phyloP scores from a whole-genome alignment of 2,888 invertebrate species.

The Cyclophora albipunctata region DNA sequence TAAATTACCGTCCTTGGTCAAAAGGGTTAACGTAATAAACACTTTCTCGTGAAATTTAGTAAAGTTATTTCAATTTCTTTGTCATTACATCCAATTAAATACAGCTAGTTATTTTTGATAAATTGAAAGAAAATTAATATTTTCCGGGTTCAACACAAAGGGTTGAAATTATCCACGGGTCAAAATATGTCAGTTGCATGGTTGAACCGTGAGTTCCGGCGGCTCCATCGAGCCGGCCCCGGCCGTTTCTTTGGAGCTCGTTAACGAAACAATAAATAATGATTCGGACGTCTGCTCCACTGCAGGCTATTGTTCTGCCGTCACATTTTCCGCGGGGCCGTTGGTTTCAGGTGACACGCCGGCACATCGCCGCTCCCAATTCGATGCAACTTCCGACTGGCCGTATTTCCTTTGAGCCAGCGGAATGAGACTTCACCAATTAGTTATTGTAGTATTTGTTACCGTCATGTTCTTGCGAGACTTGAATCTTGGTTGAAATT shows the following conservation, averaged over 20 bases:
- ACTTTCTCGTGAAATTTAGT: too few species aligned
- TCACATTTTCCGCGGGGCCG: constrained; percentile 49
- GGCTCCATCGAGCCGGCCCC: constrained; percentile 39
- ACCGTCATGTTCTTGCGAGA: too few species aligned
- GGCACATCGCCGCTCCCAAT: constrained; percentile 36
- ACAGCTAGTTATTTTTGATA: too few species aligned
- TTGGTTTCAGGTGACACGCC: constrained; percentile 36
- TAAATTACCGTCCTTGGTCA: too few species aligned
- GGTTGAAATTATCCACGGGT: constrained; percentile 21
- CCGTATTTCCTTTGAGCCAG: constrained; percentile 15
- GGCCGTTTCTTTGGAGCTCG: constrained; percentile 55
- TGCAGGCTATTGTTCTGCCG: constrained; percentile 51
- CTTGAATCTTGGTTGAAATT: too few species aligned
- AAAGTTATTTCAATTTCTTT: too few species aligned
- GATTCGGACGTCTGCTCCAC: constrained; percentile 55
- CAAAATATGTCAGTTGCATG: constrained; percentile 34
- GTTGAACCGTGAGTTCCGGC: constrained; percentile 33
- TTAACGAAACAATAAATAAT: constrained; percentile 71
- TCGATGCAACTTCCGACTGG: constrained; percentile 34
- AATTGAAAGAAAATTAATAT: too few species aligned
- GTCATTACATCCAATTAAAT: too few species aligned
- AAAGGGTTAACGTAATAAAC: too few species aligned
- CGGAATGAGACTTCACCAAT: constrained; percentile 5
- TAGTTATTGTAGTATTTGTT: neutral
- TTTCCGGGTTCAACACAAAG: neutral